These are phyloP conservation scores for Aurelia sp. DNA, from an alignment of 30 jellyfish, hydroid and myxozoan species.

Conservation along the genomic window DNA sequence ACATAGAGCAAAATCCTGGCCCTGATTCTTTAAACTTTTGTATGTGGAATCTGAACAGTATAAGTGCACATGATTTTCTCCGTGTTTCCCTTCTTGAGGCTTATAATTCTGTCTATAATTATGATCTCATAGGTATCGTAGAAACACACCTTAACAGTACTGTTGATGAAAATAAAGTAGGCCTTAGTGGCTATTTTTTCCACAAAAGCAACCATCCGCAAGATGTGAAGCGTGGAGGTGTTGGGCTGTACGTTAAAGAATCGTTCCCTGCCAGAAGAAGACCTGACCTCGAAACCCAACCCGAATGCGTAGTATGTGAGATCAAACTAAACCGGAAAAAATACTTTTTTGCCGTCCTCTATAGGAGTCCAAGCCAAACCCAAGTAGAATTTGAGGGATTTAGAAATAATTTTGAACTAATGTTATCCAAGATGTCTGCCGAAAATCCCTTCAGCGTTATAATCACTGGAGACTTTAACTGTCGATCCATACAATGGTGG, in stretches of 20 bases:
- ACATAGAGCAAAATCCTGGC: too few species aligned
- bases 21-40: too few species aligned
- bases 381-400: conserved; percentile 30
- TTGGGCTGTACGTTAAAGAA: neutral
- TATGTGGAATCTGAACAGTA: too few species aligned
- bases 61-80: too few species aligned
- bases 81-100: too few species aligned
- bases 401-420: conserved; percentile 21
- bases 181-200: too few species aligned
- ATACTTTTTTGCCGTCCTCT: neutral
- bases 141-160: too few species aligned
- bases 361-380: conserved; percentile 63
- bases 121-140: too few species aligned
- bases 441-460: conserved; percentile 39
- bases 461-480: conserved; percentile 42
- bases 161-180: too few species aligned
- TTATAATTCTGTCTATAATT: too few species aligned
- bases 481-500: conserved; percentile 54
- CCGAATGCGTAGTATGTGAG: neutral
- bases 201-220: too few species aligned
- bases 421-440: conserved; percentile 58
- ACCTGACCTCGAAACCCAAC: neutral
- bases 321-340: neutral
- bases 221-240: neutral
- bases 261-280: neutral